Evolutionary conservation across 1,140 invertebrate species (phyloP), one percentile per base, ranked within the genome.

Genomic region (Eulimnadia texana): DNA sequence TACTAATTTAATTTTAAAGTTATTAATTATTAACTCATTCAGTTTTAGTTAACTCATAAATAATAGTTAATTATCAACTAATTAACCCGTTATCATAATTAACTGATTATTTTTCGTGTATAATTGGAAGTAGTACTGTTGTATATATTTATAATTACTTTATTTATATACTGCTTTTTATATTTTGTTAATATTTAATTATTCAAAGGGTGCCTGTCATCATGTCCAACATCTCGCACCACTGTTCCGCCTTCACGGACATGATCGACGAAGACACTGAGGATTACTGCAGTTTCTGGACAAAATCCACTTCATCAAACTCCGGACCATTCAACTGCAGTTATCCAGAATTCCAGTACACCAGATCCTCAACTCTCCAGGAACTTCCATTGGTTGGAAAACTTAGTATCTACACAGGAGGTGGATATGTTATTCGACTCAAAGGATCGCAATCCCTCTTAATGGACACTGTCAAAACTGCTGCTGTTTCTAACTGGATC

Each of bases 371-470:
- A 13, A 68, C 69, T 24, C 66, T 79, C 1, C 69, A 76, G 58
- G 74, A 77, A 6, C 71, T 73, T 50, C 76, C 77, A 0, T 76
- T 74, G 66, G 69, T 69, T 64, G 77, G 77, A 3, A 67, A 69
- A 20, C 67, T 75, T 50, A 71, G 69, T 50, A 61, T 74, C 2
- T 82, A 81, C 66, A 65, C 71, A 23, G 80, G 79, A 2, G 79
- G 80, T 27, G 80, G 80, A 0, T 82, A 81, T 66, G 68, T 80
- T 3, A 69, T 77, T 0, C 67, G 71, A 22, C 63, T 82, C 3
- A 68, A 68, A 22, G 78, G 77, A n/a, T 71, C 68, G 29, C 67
- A 67, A 28, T 55, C 67, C 3, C 67, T 69, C 9, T 64, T 79
- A 2, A 64, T 64, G 27, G 60, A 64, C 9, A 70, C 71, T 52